These are phyloP conservation scores for Ornithoptera alexandrae DNA, from an alignment of 2,888 invertebrate genomes.

Conservation along the genomic window DNA sequence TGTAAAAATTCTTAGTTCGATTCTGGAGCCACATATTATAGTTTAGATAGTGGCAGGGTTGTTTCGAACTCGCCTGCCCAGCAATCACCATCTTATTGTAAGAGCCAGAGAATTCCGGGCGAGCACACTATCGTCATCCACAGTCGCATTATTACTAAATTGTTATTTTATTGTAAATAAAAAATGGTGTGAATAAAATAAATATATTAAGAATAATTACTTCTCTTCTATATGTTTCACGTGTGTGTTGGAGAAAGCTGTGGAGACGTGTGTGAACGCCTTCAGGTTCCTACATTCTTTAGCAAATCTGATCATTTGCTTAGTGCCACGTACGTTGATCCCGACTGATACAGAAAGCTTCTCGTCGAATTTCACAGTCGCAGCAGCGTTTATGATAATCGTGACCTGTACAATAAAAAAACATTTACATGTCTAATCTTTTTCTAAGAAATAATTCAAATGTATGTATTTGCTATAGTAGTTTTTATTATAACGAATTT, in stretches of 20 bases:
- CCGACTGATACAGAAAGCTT: slow-evolving; percentile 85
- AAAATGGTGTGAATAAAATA: not conserved
- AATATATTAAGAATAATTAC: slow-evolving; percentile 46
- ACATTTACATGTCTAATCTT: not conserved
- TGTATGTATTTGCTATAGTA: not conserved
- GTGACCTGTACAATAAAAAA: slow-evolving; percentile 51
- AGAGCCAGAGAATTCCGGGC: too few relatives aligned
- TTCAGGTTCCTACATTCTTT: slow-evolving; percentile 85
- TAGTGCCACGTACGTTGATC: slow-evolving; percentile 89
- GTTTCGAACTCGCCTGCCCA: too few relatives aligned
- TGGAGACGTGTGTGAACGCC: slow-evolving; percentile 74
- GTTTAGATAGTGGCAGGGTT: too few relatives aligned
- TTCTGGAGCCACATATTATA: too few relatives aligned
- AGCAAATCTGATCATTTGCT: slow-evolving; percentile 85
- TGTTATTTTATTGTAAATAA: too few relatives aligned
- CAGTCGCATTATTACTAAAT: too few relatives aligned
- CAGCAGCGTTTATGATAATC: slow-evolving; percentile 69
- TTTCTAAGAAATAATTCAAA: not conserved
- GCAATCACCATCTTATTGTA: too few relatives aligned
- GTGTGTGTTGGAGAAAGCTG: slow-evolving; percentile 84
- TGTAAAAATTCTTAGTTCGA: too few relatives aligned
- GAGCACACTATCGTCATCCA: too few relatives aligned
- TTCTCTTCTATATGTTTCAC: slow-evolving; percentile 86
- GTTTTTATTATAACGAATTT: too few relatives aligned
- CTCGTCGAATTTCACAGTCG: slow-evolving; percentile 87